Base-by-base conservation (phyloP, 1,140 invertebrate species). In the Maniola jurtina region DNA sequence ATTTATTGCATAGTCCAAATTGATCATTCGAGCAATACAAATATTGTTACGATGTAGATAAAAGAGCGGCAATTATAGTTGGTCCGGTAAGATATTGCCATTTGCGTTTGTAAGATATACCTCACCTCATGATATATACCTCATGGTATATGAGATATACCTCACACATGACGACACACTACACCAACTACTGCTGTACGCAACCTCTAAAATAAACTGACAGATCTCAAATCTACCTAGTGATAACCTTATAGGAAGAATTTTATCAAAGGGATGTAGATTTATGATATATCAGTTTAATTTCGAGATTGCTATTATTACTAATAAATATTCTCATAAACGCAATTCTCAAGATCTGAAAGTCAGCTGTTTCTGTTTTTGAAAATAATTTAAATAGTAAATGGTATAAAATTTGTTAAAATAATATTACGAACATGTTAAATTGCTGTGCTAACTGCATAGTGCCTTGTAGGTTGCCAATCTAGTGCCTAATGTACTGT, bases 381-480 rank as follows among this genome's bases (percentile, higher is more conserved):
- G 50, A 65, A 67, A 61, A 68, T 69, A 54, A 65, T 71, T 64
- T 45, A 71, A 67, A 58, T 68, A 66, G 35, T 57, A 40, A 57
- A 57, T 57, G 55, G 55, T 71, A 73, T 75, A 70, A 65, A 66
- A 70, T 75, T 77, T 77, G 71, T 77, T 76, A 83, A 83, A 72
- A 69, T 71, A 65, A 71, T 76, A 70, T 64, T 70, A 67, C 54
- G 55, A 62, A 70, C 81, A 85, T 83, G 81, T 80, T 77, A 81
- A 79, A 83, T 81, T 88, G 87, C 85, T 89, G 87, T 90, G 86
- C 86, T 90, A 91, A 88, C 81, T 89, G 87, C 88, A 91, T 91
- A 91, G 91, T 92, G 91, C 91, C 91, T 92, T 91, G 89, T 91
- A 90, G 91, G 89, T 91, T 89, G 88, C 91, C 90, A 92, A 91